Evolutionary conservation across 2,797 vertebrate genomes (phyloP).

Genomic region (Alosa sapidissima): DNA sequence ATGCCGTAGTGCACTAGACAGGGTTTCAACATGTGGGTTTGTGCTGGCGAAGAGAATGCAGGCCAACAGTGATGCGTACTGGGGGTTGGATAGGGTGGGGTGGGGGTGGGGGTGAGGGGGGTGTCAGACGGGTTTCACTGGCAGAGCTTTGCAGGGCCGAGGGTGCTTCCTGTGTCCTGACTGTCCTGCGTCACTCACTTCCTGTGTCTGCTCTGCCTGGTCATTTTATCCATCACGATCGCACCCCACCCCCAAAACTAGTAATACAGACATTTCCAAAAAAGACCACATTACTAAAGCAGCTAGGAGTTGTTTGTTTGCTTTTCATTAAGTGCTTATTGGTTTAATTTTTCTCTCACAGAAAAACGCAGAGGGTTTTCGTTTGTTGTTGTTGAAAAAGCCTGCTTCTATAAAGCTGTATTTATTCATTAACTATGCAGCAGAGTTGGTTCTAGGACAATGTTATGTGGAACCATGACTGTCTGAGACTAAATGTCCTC

Average conservation of each 20-base stretch:
- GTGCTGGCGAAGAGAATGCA: background rate
- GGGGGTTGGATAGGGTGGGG: background rate
- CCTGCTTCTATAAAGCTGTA: background rate
- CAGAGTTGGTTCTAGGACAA: background rate
- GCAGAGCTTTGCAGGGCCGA: slow-evolving; percentile 12
- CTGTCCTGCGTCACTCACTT: slow-evolving; percentile 55
- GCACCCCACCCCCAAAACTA: background rate
- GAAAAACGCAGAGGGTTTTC: slow-evolving; percentile 48
- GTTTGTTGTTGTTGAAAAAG: slow-evolving; percentile 39
- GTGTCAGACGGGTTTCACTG: slow-evolving; percentile 39
- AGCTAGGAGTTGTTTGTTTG: slow-evolving; percentile 55
- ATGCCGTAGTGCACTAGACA: background rate
- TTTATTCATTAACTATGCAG: background rate
- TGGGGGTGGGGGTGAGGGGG: background rate
- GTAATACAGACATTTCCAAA: slow-evolving; percentile 37
- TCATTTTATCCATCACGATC: background rate
- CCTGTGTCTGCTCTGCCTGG: slow-evolving; percentile 42
- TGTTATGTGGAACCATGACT: background rate
- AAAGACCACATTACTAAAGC: background rate
- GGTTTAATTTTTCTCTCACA: slow-evolving; percentile 33
- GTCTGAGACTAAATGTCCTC: background rate
- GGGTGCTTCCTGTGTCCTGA: slow-evolving; percentile 44
- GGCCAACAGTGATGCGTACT: background rate
- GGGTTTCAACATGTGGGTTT: background rate
- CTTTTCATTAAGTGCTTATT: slow-evolving; percentile 53